Evolutionary conservation across 2,113 vertebrate genomes (phyloP).

Genomic region (Pavo muticus): DNA sequence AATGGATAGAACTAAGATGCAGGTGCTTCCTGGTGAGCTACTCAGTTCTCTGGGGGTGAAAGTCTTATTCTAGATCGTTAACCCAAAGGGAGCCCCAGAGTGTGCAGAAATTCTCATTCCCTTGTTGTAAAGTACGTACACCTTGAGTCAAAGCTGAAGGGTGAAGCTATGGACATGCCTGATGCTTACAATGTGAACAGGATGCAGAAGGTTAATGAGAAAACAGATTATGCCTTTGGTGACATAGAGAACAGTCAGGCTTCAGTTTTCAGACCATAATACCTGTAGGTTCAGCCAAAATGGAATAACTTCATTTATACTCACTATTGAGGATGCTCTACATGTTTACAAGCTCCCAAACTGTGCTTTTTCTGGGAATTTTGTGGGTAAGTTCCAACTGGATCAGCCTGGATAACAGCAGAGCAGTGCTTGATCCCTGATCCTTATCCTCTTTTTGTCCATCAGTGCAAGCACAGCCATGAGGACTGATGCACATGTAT

Average conservation of each 20-base stretch:
- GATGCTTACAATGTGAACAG: background rate
- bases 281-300: background rate
- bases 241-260: background rate
- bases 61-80: background rate
- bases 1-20: background rate
- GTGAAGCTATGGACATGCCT: background rate
- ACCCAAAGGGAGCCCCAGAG: background rate
- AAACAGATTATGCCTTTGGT: background rate
- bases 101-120: background rate
- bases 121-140: background rate
- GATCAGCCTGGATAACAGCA: background rate
- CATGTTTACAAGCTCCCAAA: background rate
- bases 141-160: background rate
- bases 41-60: background rate
- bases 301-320: background rate
- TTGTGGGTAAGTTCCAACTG: background rate
- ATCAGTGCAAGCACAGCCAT: background rate
- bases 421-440: background rate
- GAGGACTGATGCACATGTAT: background rate
- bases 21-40: background rate
- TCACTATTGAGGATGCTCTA: background rate
- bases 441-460: background rate
- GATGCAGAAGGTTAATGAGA: background rate
- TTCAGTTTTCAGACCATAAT: background rate
- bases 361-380: background rate